Evolutionary conservation across 2,888 invertebrate species (phyloP), one percentile per base, ranked within the genome.

Genomic region (Cordylochernes scorpioides): DNA sequence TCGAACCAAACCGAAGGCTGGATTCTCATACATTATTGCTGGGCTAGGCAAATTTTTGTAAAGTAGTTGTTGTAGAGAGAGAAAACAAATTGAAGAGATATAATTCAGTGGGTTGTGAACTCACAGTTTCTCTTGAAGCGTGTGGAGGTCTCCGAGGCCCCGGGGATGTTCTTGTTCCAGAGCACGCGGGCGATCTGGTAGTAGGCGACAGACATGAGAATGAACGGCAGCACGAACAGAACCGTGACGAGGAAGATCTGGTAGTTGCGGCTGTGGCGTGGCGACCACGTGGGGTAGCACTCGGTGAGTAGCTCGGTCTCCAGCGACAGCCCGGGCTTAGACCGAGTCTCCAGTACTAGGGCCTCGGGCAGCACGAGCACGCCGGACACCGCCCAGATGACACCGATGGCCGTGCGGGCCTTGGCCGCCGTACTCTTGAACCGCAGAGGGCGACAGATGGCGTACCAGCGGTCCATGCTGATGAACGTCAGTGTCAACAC

Each of bases 401-500:
- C 56, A 24, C 68, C 57, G 39, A 82, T 77, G 30, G 71, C 71
- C 2, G 67, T 67, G 53, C 73, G 69, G 22, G 80, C 78, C 22
- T 77, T 61, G 14, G 66, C 61, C 0, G 71, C 72, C 6, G 77
- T 80, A 9, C 75, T 72, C 51, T 73, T 73, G 60, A 80, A 78
- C 50, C 68, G 69, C 42, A 82, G 62, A 4, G 82, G 82, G 51
- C 70, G 72, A 53, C 80, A 82, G 51, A 86, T 82, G 42, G 86
- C 86, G 57, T 80, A 78, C 78, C 80, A 88, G 43, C 86, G 67
- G 54, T 88, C 86, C 45, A 84, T 64, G 2, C 84, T 78, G 53
- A 88, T 86, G 58, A 74, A 80, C n/a, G 80, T 75, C 45, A 88
- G 59, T 4, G 84, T 84, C 46, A 84, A 57, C 25, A 88, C 74